A percentile compares a stretch with the other conserved stretches of the same genome.
Conservation (phyloP, 2,113 vertebrate genomes). For the Paradisaea rubra region DNA sequence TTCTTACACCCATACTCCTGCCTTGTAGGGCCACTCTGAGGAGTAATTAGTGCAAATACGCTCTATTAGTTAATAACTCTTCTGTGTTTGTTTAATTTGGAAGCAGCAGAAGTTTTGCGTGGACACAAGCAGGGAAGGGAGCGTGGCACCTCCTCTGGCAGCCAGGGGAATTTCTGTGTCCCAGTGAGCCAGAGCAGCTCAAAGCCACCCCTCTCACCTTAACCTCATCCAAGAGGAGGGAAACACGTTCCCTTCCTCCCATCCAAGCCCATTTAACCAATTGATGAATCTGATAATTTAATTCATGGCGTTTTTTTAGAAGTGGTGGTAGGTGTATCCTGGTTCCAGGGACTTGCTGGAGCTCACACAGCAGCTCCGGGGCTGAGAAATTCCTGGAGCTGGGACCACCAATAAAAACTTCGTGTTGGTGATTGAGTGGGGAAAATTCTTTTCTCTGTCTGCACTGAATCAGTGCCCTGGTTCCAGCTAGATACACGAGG, state of each 20-base stretch:
- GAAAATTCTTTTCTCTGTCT: constrained; percentile 48
- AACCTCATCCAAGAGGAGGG: background rate
- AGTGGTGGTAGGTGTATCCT: accelerated
- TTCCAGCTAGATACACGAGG: constrained; percentile 21
- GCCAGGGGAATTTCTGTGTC: background rate
- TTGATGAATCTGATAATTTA: background rate
- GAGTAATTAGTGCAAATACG: background rate
- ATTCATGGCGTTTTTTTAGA: background rate
- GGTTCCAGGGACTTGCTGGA: background rate
- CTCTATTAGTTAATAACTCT: background rate
- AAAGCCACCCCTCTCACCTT: background rate
- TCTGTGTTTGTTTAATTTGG: background rate
- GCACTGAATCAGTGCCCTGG: constrained; percentile 47
- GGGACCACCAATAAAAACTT: constrained; percentile 27
- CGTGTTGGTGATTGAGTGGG: background rate
- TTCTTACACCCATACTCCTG: background rate
- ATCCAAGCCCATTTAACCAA: accelerated
- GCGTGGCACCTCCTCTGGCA: background rate
- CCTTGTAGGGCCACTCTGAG: background rate
- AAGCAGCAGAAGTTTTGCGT: background rate
- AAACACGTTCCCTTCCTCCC: background rate
- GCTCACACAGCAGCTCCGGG: background rate
- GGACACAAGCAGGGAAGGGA: background rate
- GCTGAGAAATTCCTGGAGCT: constrained; percentile 22
- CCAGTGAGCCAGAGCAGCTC: background rate